Base-by-base conservation (phyloP, 2,113 vertebrate species). In the Rhizomys pruinosus region DNA sequence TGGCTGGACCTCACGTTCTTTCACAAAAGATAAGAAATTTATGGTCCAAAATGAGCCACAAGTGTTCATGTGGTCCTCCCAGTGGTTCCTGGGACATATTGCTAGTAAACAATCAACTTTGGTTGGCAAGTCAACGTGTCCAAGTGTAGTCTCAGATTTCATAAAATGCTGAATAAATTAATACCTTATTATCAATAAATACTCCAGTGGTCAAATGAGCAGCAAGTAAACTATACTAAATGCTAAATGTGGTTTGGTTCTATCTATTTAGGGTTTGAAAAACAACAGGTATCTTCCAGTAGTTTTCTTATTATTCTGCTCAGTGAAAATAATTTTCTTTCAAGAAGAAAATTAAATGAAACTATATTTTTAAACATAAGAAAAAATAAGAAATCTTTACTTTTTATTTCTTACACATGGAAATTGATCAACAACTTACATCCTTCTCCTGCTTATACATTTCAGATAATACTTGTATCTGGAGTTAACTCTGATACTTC, bases 301-400 rank as follows among this genome's bases (percentile, higher is more conserved):
- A 79, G 76, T 19, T 59, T 90, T 90, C 42, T 73, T 84, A 27
- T 47, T 84, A 66, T 89, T 82, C 68, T 88, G 44, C 3, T 47
- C 34, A 93, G 73, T 22, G 89, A 93, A 96, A 95, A 57, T 1
- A 71, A 13, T 15, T 84, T 66, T 81, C 73, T 89, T 73, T 89
- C 59, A 73, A 76, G 27, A 61, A 92, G 72, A 90, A 85, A 79
- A 64, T 77, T 17, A 59, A 82, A 57, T 85, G 20, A 16, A 87
- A 74, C 20, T 76, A 17, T 69, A 17, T 37, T 89, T 82, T 93
- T 89, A 3, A 94, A 92, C 13, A 61, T 8, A 86, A 80, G 32
- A 63, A 61, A 87, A 89, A 47, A 15, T 42, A 2, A 87, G 52
- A 47, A 85, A 68, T 85, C 44, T n/a, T n/a, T n/a, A n/a, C n/a